Evolutionary conservation across 2,888 invertebrate genomes (phyloP), one percentile per base, ranked within the genome.

Genomic region (Temnothorax rugatulus): DNA sequence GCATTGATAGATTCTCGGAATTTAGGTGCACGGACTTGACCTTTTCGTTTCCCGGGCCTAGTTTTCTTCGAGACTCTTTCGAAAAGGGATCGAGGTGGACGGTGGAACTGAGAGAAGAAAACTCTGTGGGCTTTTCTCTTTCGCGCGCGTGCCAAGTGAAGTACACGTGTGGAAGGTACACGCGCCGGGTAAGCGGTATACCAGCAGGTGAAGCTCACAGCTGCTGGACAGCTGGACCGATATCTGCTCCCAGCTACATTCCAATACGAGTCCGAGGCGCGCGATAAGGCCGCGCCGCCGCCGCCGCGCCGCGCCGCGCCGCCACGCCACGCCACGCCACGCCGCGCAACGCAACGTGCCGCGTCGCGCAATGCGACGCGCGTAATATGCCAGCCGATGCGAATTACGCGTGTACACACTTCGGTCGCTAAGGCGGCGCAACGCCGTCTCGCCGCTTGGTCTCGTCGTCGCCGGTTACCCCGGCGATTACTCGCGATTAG

Each of bases 121-220:
- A 47, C 38, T 47, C 79, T 13, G 21, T 59, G 15, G 21, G 44
- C 29, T 61, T 71, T 79, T 73, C 59, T 57, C 41, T 59, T 9
- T 38, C 1, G 13, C 8, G 9, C 69, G 52, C 41, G 66, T 44
- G 74, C 75, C 41, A 79, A 71, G 79, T 41, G 76, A 25, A 63
- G 18, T 63, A 18, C 75, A 18, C 59, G 76, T 38, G 79, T 41
- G 29, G 41, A 68, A 44, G 76, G 71, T 86, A 86, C 86, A 86
- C 83, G 84, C 61, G 84, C 77, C 86, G 81, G 66, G 88, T 69
- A 84, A 83, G 84, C 87, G 75, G 83, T 85, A 83, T 84, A 82
- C 82, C 87, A 92, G 94, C 94, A 94, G 94, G 94, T 94, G 94
- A 94, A 93, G 91, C 91, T 79, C 84, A 91, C 94, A 93, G 93